phyloP scores from a whole-genome alignment of 2,888 invertebrate genomes.

The Torymus auratus region DNA sequence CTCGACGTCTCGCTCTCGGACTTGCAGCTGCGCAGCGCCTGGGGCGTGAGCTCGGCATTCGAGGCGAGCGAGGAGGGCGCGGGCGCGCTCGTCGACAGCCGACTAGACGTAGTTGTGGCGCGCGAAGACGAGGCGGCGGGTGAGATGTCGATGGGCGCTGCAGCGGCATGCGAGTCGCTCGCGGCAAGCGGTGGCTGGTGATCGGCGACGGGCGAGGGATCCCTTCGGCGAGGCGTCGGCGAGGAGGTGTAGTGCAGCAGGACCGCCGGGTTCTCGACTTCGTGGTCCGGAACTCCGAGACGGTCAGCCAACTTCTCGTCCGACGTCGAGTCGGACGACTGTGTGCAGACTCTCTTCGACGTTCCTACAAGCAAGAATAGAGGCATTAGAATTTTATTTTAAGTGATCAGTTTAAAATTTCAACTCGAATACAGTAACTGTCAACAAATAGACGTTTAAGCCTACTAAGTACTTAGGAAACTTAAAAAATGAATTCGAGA shows the following conservation, averaged over 20 bases:
- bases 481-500: too few relatives aligned
- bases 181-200: conserved; percentile 5
- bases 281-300: conserved; percentile 52
- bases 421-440: too few relatives aligned
- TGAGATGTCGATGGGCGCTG: conserved; percentile 60
- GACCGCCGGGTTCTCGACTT: conserved; percentile 65
- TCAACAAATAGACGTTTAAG: too few relatives aligned
- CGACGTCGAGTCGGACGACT: conserved; percentile 63
- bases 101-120: conserved; percentile 60
- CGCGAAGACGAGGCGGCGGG: conserved; percentile 30
- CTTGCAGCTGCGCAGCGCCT: conserved; percentile 71
- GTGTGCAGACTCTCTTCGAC: conserved; percentile 73
- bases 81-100: conserved; percentile 75
- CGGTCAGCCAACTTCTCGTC: conserved; percentile 64
- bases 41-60: conserved; percentile 71
- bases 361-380: conserved; percentile 61
- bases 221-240: conserved; percentile 69
- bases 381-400: not conserved
- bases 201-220: conserved; percentile 62
- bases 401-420: too few relatives aligned
- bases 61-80: conserved; percentile 74
- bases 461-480: too few relatives aligned
- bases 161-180: not conserved
- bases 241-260: conserved; percentile 73
- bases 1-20: conserved; percentile 76